These are phyloP conservation scores for Tenthredo notha DNA, from an alignment of 2,888 invertebrate species.

Conservation along the genomic window DNA sequence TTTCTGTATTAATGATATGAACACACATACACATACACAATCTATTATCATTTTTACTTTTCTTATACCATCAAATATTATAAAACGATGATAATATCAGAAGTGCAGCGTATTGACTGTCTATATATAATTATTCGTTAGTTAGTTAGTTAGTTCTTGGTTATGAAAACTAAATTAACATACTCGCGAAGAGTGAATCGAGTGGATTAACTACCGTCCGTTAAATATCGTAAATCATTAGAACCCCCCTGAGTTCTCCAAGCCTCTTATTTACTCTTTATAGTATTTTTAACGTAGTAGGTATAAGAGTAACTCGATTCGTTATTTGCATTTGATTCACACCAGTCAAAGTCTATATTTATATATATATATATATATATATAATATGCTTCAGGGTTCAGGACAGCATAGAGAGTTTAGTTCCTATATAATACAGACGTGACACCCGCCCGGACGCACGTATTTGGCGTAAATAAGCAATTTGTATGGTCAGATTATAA, in stretches of 20 bases:
- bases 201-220: constrained; percentile 10
- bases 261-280: too few relatives aligned
- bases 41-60: too few relatives aligned
- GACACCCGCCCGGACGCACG: constrained; percentile 35
- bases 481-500: constrained; percentile 7
- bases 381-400: too few relatives aligned
- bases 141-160: background rate
- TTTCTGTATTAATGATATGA: too few relatives aligned
- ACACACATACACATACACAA: too few relatives aligned
- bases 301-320: background rate
- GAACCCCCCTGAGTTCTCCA: too few relatives aligned
- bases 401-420: background rate
- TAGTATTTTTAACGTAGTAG: too few relatives aligned
- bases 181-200: background rate
- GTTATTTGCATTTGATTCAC: constrained; percentile 27
- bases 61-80: too few relatives aligned
- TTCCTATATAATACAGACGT: too few relatives aligned
- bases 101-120: too few relatives aligned
- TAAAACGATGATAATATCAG: too few relatives aligned
- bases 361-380: too few relatives aligned
- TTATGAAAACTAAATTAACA: background rate
- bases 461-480: constrained; percentile 42
- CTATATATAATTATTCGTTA: background rate
- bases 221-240: constrained; percentile 19
- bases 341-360: background rate